Percentiles rank a stretch among this genome's conserved stretches.
These are phyloP conservation scores for Phalacrocorax carbo DNA, from an alignment of 2,113 vertebrate species.

Conservation along the genomic window DNA sequence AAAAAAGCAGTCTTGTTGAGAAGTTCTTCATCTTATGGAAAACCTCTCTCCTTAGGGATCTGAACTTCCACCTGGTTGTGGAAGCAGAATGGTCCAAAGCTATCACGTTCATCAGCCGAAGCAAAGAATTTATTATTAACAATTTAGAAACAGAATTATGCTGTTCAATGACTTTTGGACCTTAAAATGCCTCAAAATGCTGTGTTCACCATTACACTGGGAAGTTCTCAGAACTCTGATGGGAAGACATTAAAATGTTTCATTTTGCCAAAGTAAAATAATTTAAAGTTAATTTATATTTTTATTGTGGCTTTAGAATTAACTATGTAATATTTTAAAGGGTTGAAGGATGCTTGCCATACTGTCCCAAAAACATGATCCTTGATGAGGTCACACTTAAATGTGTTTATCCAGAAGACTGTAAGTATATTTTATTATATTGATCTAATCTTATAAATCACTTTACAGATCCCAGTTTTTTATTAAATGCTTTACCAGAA, in stretches of 20 bases:
- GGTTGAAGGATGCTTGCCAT: slow-evolving; percentile 95
- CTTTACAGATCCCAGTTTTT: not conserved
- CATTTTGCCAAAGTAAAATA: not conserved
- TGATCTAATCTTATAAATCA: not conserved
- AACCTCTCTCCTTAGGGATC: not conserved
- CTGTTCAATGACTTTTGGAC: not conserved
- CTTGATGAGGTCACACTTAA: slow-evolving; percentile 93
- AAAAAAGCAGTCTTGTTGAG: not conserved
- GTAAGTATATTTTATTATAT: slow-evolving; percentile 78
- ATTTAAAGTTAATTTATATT: not conserved
- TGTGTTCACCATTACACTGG: not conserved
- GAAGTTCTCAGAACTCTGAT: not conserved
- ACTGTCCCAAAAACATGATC: slow-evolving; percentile 92
- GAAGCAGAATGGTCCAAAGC: not conserved
- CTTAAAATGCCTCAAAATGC: not conserved
- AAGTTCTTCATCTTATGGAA: not conserved
- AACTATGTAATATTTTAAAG: slow-evolving; percentile 68
- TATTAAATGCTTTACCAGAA: not conserved
- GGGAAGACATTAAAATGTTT: not conserved
- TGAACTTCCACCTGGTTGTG: not conserved
- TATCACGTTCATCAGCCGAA: not conserved
- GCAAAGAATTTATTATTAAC: not conserved
- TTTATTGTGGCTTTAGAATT: not conserved
- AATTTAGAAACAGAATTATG: not conserved
- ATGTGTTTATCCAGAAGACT: slow-evolving; percentile 94